Base-by-base conservation (phyloP, 2,113 vertebrate genomes). In the Paramormyrops kingsleyae region DNA sequence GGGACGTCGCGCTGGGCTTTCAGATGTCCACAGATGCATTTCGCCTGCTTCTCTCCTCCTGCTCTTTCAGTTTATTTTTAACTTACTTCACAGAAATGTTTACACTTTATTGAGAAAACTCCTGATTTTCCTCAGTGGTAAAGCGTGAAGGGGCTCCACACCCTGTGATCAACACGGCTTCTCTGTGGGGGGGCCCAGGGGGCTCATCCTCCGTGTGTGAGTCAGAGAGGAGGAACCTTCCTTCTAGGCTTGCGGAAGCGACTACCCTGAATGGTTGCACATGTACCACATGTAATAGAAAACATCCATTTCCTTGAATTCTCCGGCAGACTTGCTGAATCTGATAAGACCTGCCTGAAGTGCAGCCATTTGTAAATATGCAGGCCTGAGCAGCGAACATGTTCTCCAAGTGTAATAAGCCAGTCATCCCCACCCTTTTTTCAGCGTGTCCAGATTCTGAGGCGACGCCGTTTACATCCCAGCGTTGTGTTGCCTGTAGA, bases 1-100 rank as follows among this genome's bases (percentile, higher is more conserved):
- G 91, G 85, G 85, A 91, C 91, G 88, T 89, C 89, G 86, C 90
- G 49, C 62, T 91, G 89, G 86, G 92, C 89, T 93, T 94, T 92
- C 92, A 94, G 93, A 94, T 94, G 95, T 96, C 95, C 95, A 95
- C 95, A 95, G 93, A 94, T 84, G 94, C 94, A 91, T 92, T 92
- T 92, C 93, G 91, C 93, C 92, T 93, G 92, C 93, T 91, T 90
- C 92, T 91, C 84, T 80, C 88, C 53, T 35, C 80, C 91, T 92
- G 88, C 6, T 90, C 92, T 91, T 94, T 93, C 92, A 92, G 92
- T 93, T 89, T 93, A 92, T 91, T 93, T 94, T 94, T 94, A 70
- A 31, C n/a, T 70, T 66, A 93, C 92, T 92, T 95, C 94, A 92
- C 39, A 87, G 93, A 94, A 92, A 95, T 94, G 94, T 95, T 95